Conservation (phyloP, 2,888 invertebrate species). For the Melieria omissa region DNA sequence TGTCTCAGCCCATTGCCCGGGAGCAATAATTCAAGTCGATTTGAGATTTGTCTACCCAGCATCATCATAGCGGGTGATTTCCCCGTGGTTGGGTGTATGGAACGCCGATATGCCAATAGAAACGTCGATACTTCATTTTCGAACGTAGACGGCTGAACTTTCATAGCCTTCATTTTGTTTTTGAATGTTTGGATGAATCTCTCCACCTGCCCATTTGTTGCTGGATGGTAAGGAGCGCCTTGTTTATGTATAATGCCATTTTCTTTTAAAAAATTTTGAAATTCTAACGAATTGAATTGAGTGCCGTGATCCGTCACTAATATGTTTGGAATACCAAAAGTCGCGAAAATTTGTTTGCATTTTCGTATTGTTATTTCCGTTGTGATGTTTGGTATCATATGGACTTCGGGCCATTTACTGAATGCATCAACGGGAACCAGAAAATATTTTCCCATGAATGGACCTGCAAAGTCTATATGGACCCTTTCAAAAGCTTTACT, state of each 20-base stretch:
- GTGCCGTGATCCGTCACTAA: slow-evolving; percentile 40
- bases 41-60: slow-evolving; percentile 1
- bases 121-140: neutral
- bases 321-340: slow-evolving; percentile 36
- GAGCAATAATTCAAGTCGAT: neutral
- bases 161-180: neutral
- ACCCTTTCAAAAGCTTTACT: slow-evolving; percentile 20
- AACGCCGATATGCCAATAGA: neutral
- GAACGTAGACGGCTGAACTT: neutral
- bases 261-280: slow-evolving; percentile 37
- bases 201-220: slow-evolving; percentile 7
- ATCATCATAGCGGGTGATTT: too few species aligned
- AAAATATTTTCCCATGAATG: slow-evolving; percentile 19
- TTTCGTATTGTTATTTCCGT: slow-evolving; percentile 35
- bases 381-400: slow-evolving; percentile 39
- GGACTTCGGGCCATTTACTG: slow-evolving; percentile 47
- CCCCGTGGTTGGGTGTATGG: slow-evolving; percentile 13
- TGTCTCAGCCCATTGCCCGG: neutral
- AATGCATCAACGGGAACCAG: slow-evolving; percentile 20
- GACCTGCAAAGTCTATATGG: slow-evolving; percentile 22
- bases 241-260: slow-evolving; percentile 41
- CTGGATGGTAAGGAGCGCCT: slow-evolving; percentile 42
- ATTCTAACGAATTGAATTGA: slow-evolving; percentile 40
- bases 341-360: slow-evolving; percentile 38
- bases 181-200: slow-evolving; percentile 7